These are phyloP conservation scores for Drepanosiphum platanoidis DNA, from an alignment of 2,888 invertebrate genomes.

Conservation along the genomic window DNA sequence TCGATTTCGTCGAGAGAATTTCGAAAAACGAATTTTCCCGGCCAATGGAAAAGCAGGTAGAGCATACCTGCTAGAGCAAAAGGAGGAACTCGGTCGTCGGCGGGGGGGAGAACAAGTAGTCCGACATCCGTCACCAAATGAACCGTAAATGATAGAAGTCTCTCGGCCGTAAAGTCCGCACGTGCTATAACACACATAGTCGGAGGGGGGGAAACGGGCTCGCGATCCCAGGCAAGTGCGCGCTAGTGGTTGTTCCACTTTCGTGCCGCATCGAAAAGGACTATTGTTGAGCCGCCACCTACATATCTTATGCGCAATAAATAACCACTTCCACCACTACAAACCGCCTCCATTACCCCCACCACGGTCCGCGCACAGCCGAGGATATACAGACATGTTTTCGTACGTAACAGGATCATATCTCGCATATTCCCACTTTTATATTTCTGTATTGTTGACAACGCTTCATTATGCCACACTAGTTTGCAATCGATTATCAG, in stretches of 20 bases:
- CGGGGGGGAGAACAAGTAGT: conserved; percentile 28
- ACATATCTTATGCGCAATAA: conserved; percentile 9
- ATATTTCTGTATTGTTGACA: neutral
- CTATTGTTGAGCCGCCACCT: conserved; percentile 34
- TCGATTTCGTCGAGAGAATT: neutral
- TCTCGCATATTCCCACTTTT: neutral
- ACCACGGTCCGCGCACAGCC: neutral
- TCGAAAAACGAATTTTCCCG: neutral
- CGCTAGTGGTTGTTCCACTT: neutral
- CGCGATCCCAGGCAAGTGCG: neutral
- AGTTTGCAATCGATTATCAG: neutral
- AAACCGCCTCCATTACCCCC: neutral
- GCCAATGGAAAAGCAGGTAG: neutral
- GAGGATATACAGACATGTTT: neutral
- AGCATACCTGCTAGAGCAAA: neutral
- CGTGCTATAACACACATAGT: neutral
- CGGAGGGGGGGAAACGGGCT: neutral
- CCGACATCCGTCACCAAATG: conserved; percentile 45
- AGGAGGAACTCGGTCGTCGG: neutral
- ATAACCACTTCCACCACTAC: conserved; percentile 1
- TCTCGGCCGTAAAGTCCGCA: neutral
- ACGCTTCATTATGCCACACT: neutral
- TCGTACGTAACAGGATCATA: neutral
- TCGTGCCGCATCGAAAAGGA: conserved; percentile 16
- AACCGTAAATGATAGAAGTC: conserved; percentile 42